These are phyloP conservation scores for Drosophila fulvimacula DNA, from an alignment of 2,888 invertebrate species.

Conservation along the genomic window DNA sequence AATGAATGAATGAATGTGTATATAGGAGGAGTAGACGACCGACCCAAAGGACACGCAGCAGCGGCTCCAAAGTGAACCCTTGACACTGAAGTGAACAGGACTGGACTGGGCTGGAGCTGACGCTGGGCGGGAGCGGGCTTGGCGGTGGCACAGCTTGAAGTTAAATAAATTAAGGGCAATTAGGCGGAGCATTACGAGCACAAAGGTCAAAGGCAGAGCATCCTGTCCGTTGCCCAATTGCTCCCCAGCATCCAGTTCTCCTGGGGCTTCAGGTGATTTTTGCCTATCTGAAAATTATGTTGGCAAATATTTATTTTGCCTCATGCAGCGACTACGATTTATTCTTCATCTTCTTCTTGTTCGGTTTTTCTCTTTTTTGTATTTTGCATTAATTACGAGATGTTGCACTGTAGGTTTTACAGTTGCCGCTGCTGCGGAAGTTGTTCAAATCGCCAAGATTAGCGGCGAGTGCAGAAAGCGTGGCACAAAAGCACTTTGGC, in stretches of 20 bases:
- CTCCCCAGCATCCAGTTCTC: constrained; percentile 29
- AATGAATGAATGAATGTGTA: neutral
- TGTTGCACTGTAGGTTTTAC: constrained; percentile 58
- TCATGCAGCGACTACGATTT: constrained; percentile 31
- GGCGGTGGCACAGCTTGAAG: constrained; percentile 73
- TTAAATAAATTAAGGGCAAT: constrained; percentile 79
- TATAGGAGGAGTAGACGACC: constrained; percentile 18
- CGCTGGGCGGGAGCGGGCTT: neutral
- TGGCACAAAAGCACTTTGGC: constrained; percentile 75
- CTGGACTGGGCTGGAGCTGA: neutral
- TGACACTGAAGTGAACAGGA: constrained; percentile 57
- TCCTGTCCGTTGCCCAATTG: constrained; percentile 41
- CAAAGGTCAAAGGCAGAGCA: constrained; percentile 62
- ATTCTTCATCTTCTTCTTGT: neutral
- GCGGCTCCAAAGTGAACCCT: constrained; percentile 63
- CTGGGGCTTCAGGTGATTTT: constrained; percentile 62
- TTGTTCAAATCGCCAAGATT: constrained; percentile 62
- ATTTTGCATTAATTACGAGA: constrained; percentile 60
- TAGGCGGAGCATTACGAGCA: constrained; percentile 73
- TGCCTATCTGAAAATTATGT: constrained; percentile 55
- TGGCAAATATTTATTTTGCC: constrained; percentile 58
- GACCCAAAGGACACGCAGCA: constrained; percentile 66
- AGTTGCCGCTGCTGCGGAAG: constrained; percentile 65
- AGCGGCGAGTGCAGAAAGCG: constrained; percentile 78
- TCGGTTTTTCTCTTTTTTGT: constrained; percentile 14